Base-by-base conservation (phyloP, 2,113 vertebrate species). In the Corythoichthys intestinalis region DNA sequence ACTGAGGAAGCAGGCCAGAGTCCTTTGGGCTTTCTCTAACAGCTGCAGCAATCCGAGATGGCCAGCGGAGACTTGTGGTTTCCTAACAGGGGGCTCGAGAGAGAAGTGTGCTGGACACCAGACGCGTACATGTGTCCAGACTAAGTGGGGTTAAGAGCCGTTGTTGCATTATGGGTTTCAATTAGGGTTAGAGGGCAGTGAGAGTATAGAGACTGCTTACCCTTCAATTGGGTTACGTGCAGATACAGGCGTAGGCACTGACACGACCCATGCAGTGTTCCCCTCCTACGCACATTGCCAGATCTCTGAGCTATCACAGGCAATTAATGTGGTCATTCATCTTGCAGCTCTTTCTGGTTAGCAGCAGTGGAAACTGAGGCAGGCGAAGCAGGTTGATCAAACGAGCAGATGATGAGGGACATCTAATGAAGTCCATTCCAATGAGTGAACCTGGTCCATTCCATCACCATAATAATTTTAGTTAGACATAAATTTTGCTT, bases 11-110 rank as follows among this genome's bases (percentile, higher is more conserved):
- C 71, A 73, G 52, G 71, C 67, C 65, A 37, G 48, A 72, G 66
- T 80, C 77, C 76, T 73, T 57, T 67, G 74, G 75, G 53, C n/a
- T 66, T 73, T 65, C 34, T 35, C 70, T 73, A 79, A 90, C 85
- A 85, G 86, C 85, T 86, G 85, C 78, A 73, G 85, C 71, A 78
- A 82, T 80, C 75, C 74, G 71, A 87, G 85, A 86, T 34, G 56
- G 67, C 72, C 34, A 0, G 9, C 67, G 57, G 67, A 54, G 54
- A 69, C 52, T 50, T 73, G 65, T 63, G 73, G 64, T 66, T 72
- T 54, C 60, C 62, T 54, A 66, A 75, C 54, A 50, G 63, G 73
- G 69, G 69, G 71, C 83, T 71, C 60, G 73, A 34, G 52, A 70
- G 56, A 75, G 47, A 65, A 53, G 57, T 71, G 67, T 47, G 66